Evolutionary conservation across 2,797 vertebrate species (phyloP), one percentile per base, ranked within the genome.

Genomic region (Danionella dracula): DNA sequence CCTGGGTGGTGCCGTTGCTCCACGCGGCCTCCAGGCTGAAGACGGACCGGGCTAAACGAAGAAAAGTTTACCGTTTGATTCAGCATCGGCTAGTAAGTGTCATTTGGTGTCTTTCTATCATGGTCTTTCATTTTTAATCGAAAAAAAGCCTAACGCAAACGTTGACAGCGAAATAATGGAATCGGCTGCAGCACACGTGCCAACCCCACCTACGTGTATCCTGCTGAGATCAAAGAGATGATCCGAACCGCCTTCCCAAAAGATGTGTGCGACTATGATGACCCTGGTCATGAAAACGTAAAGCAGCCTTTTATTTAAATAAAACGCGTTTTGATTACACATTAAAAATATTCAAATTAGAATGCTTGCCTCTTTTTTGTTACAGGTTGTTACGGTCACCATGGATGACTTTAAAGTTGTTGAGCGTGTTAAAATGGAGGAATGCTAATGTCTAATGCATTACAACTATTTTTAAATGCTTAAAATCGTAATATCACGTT

Each of bases 1-100:
- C 71, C 17, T 90, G 88, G 88, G 78, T 90, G 10, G 84, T 84
- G 13, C 74, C 85, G 21, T 58, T 89, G 56, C 79, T 90, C 2
- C 73, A 65, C 0, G 40, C 72, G 2, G 86, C 87, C 38, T 79
- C 73, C 40, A 61, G 63, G 7, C 68, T 81, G 42, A 80, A 50
- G 50, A 78, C 48, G 16, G 88, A 89, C 72, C 64, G 4, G 0
- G 72, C 78, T 1, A 76, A 85, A 11, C 76, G 89, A 0, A 89
- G 70, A 61, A 89, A 83, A 56, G 65, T 73, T 16, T 90, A 89
- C 72, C 85, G 81, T 45, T 80, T 88, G 2, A 81, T 90, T 64
- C 86, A 87, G 11, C 78, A 77, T 31, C 86, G 74, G 48, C 76
- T 90, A 83, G 88, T 90, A n/a, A 5, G 82, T 69, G 11, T 7